Base-by-base conservation (phyloP, 1,140 invertebrate genomes). In the Lepidurus apus region DNA sequence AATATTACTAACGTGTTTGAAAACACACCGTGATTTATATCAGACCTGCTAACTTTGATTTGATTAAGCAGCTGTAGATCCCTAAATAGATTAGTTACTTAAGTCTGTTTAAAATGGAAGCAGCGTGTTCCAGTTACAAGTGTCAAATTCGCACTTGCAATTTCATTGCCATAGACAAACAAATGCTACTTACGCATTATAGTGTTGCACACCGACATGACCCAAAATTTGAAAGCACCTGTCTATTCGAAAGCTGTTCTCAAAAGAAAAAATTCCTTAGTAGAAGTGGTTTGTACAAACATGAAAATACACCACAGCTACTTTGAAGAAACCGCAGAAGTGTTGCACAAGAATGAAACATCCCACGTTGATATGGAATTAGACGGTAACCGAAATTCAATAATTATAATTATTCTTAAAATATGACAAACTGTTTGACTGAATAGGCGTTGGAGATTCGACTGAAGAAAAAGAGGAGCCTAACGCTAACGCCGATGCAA, bases 91-190 rank as follows among this genome's bases (percentile, higher is more conserved):
- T 47, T 47, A 47, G 45, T 47, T 47, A 47, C 45, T 47, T 47
- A 47, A 47, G 45, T 47, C 45, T 47, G 45, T 47, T 47, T 47
- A 47, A 47, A 47, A 47, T 47, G 45, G 45, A 47, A 47, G 45
- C 45, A 47, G 45, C 45, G 45, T 47, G 45, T 47, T 47, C 45
- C 45, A 47, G 45, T 47, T 47, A 47, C 45, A 47, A 47, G 17
- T 47, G 45, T 47, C 45, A 47, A 47, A 47, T 47, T 47, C 45
- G 45, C 45, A 47, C 45, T 0, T 47, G 45, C 45, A 47, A 47
- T 47, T 47, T 47, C 17, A 17, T 47, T 47, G 45, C 45, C 45
- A 3, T 47, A 47, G 45, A 47, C 45, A 47, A 47, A 47, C 45
- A 47, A 47, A 47, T 47, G 45, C 45, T 47, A 47, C 45, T 47